Evolutionary conservation across 2,888 invertebrate genomes (phyloP), one percentile per base, ranked within the genome.

Genomic region (Dryococelus australis): DNA sequence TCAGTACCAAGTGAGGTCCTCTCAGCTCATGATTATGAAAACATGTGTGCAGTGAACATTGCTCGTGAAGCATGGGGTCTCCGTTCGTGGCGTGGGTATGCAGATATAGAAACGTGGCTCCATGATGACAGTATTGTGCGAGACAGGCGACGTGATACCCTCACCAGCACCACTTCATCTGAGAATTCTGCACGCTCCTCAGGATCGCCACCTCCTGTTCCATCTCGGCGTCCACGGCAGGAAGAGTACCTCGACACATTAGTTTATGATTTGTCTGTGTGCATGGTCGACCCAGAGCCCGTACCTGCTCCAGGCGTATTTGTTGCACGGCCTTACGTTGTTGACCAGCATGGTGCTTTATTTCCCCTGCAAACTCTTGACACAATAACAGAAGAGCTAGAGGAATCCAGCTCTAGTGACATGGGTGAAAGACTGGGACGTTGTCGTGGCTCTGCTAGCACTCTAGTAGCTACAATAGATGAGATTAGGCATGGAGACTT

Each of bases 1-100:
- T 89, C 89, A 20, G 87, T 88, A 43, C 87, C 89, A 9, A 90
- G 94, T 80, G 94, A 94, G 91, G 92, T 94, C 28, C 92, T 95
- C 86, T 95, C 95, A 9, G 94, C 95, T 85, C 95, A 95, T 90
- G 95, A 95, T 90, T 95, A 95, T 90, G 95, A 95, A 91, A 95
- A 95, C 90, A 94, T 95, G 89, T 95, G 95, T 90, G 94, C 95
- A 2, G 93, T 95, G 9, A 95, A 95, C 90, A 94, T 95, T 87
- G 95, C 95, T 4, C 92, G 95, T 88, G 95, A 95, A 91, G 94
- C 94, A 26, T 94, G 95, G 94, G 95, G 95, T 0, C 92, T 95
- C 86, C 93, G 95, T 81, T 95, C 95, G 65, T 95, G 95, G 95
- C 94, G 94, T 90, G 95, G 94, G 5, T 95, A 95, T 90, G 94